Conservation (phyloP, 2,113 vertebrate genomes). For the Xiphophorus hellerii region DNA sequence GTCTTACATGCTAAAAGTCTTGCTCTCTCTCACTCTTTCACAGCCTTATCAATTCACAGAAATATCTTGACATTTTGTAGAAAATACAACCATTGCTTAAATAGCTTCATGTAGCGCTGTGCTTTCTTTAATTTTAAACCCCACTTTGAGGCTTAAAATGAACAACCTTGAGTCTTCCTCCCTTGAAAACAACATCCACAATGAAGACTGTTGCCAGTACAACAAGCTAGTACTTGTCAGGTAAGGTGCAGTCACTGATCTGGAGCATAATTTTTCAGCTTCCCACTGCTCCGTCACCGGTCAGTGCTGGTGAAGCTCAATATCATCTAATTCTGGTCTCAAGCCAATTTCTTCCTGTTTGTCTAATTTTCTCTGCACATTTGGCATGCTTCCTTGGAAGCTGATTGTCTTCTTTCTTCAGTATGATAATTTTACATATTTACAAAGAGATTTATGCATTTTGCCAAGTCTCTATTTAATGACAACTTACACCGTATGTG, state of each 20-base stretch:
- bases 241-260: not conserved
- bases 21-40: not conserved
- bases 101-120: not conserved
- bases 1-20: too few relatives aligned
- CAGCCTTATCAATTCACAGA: not conserved
- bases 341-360: not conserved
- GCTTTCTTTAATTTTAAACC: not conserved
- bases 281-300: too few relatives aligned
- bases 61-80: not conserved
- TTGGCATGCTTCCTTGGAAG: not conserved
- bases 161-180: not conserved
- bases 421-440: conserved; percentile 19
- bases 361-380: too few relatives aligned
- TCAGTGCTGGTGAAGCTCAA: not conserved
- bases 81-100: not conserved
- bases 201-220: not conserved
- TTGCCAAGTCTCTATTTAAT: conserved; percentile 17
- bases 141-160: not conserved
- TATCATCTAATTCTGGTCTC: not conserved
- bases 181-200: not conserved
- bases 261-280: not conserved
- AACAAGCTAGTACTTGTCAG: not conserved
- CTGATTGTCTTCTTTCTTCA: conserved; percentile 29
- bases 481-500: conserved; percentile 11
- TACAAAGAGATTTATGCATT: conserved; percentile 22